Evolutionary conservation across 1,140 invertebrate species (phyloP).

Genomic region (Diorhabda elongata): DNA sequence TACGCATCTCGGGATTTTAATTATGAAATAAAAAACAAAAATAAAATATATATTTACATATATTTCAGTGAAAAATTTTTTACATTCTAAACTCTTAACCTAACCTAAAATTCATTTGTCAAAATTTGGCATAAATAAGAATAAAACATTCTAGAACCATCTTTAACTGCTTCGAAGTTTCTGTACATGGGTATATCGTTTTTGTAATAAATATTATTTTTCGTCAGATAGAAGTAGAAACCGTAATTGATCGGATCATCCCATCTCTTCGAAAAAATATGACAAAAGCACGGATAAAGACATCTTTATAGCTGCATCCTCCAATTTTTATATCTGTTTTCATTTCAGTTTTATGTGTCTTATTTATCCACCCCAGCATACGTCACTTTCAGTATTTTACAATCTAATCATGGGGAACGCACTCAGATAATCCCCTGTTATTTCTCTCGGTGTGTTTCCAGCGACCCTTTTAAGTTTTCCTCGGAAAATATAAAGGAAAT

Average conservation of each 20-base stretch:
- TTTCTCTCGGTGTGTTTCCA: slow-evolving; percentile 47
- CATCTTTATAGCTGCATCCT: slow-evolving; percentile 37
- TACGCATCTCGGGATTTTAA: no score
- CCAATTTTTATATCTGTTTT: slow-evolving; percentile 49
- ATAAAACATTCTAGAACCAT: no score
- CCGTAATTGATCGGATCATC: background rate
- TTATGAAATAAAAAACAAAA: no score
- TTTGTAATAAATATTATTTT: no score
- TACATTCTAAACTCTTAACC: no score
- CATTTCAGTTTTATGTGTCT: slow-evolving; percentile 49
- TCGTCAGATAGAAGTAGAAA: background rate
- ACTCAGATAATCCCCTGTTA: slow-evolving; percentile 49
- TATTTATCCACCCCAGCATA: slow-evolving; percentile 48
- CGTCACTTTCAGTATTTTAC: slow-evolving; percentile 50
- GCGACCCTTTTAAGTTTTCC: slow-evolving; percentile 34
- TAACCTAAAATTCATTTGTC: no score
- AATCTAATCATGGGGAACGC: slow-evolving; percentile 51
- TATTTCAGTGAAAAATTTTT: no score
- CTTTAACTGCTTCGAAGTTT: no score
- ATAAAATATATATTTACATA: no score
- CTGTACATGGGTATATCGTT: no score
- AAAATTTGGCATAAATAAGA: no score
- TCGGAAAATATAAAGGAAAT: slow-evolving; percentile 18
- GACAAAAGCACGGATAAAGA: slow-evolving; percentile 24
- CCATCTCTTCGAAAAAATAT: background rate